Evolutionary conservation across 2,113 vertebrate species (phyloP).

Genomic region (Sinocyclocheilus anophthalmus): DNA sequence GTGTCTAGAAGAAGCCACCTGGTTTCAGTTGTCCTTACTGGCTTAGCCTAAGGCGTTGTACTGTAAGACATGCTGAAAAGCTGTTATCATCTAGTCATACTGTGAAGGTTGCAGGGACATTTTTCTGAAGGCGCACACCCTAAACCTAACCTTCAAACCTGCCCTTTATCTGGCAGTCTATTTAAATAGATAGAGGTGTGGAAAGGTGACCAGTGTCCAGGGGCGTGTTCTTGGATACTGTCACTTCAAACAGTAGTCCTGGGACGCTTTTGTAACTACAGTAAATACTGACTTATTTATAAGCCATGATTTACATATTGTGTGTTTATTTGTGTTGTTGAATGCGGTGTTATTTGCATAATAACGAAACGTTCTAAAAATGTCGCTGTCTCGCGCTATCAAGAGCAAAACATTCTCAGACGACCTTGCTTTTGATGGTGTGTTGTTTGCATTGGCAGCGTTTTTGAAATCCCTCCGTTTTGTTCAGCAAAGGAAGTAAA

Average conservation of each 20-base stretch:
- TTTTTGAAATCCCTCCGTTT: background rate
- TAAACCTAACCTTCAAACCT: slow-evolving; percentile 35
- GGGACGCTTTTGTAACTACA: background rate
- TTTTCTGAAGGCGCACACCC: slow-evolving; percentile 23
- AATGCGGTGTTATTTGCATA: background rate
- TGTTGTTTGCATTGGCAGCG: background rate
- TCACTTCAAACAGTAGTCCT: background rate
- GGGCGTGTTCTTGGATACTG: background rate
- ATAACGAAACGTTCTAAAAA: background rate
- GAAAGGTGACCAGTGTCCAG: slow-evolving; percentile 16
- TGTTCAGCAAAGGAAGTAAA: background rate
- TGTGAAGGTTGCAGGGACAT: background rate
- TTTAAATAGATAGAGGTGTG: slow-evolving; percentile 34
- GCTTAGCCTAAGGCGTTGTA: background rate
- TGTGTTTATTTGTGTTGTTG: background rate
- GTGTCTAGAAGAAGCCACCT: slow-evolving; percentile 35
- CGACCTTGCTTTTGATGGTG: background rate
- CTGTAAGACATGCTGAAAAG: background rate
- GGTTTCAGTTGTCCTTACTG: slow-evolving; percentile 5
- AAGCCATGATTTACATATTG: background rate
- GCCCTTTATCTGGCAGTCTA: slow-evolving; percentile 19
- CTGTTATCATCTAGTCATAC: background rate
- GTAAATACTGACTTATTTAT: too few relatives aligned
- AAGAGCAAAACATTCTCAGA: background rate
- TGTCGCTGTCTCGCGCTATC: background rate